Evolutionary conservation across 2,888 invertebrate genomes (phyloP).

Genomic region (Galerucella calmariensis): DNA sequence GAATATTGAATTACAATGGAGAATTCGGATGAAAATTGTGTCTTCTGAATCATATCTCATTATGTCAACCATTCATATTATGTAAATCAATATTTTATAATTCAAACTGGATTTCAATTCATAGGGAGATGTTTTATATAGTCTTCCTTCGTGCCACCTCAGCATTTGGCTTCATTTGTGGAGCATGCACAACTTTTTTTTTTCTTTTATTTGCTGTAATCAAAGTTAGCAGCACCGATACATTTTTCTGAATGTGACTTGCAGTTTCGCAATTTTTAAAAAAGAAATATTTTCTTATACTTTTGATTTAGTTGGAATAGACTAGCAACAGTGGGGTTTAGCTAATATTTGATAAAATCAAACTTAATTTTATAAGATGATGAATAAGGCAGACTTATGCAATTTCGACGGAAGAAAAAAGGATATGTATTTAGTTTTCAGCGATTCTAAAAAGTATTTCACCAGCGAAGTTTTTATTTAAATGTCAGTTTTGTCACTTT

Average conservation of each 20-base stretch:
- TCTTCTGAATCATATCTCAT: slow-evolving; percentile 24
- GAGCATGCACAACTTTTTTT: background rate
- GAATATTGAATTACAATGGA: slow-evolving; percentile 25
- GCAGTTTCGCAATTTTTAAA: background rate
- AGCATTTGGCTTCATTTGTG: background rate
- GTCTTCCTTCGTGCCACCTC: background rate
- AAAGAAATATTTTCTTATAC: no score
- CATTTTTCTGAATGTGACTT: background rate
- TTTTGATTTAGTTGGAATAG: no score
- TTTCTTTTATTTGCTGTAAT: background rate
- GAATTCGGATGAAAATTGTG: slow-evolving; percentile 16
- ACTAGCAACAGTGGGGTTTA: no score
- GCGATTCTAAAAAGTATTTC: no score
- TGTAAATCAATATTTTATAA: slow-evolving; percentile 28
- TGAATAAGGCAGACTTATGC: no score
- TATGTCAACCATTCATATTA: slow-evolving; percentile 20
- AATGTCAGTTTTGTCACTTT: no score
- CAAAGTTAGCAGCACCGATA: background rate
- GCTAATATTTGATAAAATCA: no score
- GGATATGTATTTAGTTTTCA: no score
- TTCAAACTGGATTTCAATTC: slow-evolving; percentile 13
- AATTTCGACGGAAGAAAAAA: no score
- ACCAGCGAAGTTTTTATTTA: no score
- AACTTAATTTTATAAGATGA: no score
- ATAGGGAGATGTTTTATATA: slow-evolving; percentile 1